Conservation (phyloP, 2,797 vertebrate species). For the Sebastes matsubarae region DNA sequence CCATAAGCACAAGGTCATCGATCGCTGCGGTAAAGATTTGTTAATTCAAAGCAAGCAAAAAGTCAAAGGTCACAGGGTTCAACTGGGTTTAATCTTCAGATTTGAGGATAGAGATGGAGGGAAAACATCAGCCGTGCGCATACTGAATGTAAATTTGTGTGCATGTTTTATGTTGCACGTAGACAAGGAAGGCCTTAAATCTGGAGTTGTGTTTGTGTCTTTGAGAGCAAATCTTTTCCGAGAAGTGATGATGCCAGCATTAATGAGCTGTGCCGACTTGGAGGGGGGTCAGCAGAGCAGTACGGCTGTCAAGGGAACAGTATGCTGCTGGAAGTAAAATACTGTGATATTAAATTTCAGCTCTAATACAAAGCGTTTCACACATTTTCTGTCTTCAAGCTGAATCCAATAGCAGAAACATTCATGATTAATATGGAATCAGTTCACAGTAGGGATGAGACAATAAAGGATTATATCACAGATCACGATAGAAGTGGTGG, state of each 20-base stretch:
- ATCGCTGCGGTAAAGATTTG: background rate
- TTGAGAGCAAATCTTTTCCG: background rate
- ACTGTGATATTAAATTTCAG: conserved; percentile 11
- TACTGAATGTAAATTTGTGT: background rate
- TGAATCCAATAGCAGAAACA: background rate
- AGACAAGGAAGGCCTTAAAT: background rate
- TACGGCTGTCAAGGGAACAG: conserved; percentile 3
- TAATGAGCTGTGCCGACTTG: conserved; percentile 2
- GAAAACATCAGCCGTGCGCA: background rate
- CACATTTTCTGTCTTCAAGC: background rate
- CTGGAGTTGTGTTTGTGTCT: background rate
- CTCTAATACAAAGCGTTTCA: background rate
- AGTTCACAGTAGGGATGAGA: background rate
- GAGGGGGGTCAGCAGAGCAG: background rate
- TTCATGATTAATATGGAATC: background rate
- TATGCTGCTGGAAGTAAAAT: background rate
- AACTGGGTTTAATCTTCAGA: conserved; percentile 21
- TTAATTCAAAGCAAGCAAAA: background rate
- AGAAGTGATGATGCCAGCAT: conserved; percentile 9
- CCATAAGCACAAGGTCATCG: background rate
- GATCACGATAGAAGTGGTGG: no score
- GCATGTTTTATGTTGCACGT: background rate
- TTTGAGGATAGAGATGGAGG: background rate
- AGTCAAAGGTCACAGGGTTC: conserved; percentile 1
- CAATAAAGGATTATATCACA: background rate